Evolutionary conservation across 2,888 invertebrate genomes (phyloP), one percentile per base, ranked within the genome.

Genomic region (Mythimna impura): DNA sequence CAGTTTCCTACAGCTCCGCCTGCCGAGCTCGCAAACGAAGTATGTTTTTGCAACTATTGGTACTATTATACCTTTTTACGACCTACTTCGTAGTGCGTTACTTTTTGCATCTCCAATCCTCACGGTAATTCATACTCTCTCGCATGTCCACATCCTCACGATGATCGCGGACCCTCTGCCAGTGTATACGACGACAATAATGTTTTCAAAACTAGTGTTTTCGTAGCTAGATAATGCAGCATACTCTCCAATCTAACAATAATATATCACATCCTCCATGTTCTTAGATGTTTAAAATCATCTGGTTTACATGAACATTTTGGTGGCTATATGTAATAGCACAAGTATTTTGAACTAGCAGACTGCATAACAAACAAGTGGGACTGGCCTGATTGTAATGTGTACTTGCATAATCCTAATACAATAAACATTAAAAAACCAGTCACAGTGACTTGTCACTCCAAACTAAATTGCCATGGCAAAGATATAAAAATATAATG

Each of bases 321-420:
- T 4, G 12, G 22, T 17, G 36, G 14, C 36, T 22, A 22, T 14
- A 10, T 6, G 14, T n/a, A 36, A 60, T 34, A 60, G n/a, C 34
- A 14, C 60, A 9, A 5, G 12, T 43, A 25, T 50, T 50, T 25
- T 30, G 47, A 30, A 63, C 20, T 30, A 25, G 43, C 64, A 64
- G 12, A 12, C 58, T 60, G 12, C 36, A n/a, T 36, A n/a, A 22
- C 22, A 73, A 74, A 62, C n/a, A n/a, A 55, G 43, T 30, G n/a
- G 3, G 14, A 50, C 50, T 50, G 50, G 8, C 17, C 25, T 10
- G 40, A 43, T 17, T n/a, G 20, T 47, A 34, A 68, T 50, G 9
- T 36, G 20, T 57, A 69, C 30, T 30, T 43, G 12, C 22, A 30
- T 34, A 58, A 69, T 17, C n/a, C 14, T n/a, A 10, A 20, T 25